Percentiles rank a stretch among this genome's conserved stretches.
Conservation (phyloP, 1,140 invertebrate genomes). For the Meloidogyne floridensis region DNA sequence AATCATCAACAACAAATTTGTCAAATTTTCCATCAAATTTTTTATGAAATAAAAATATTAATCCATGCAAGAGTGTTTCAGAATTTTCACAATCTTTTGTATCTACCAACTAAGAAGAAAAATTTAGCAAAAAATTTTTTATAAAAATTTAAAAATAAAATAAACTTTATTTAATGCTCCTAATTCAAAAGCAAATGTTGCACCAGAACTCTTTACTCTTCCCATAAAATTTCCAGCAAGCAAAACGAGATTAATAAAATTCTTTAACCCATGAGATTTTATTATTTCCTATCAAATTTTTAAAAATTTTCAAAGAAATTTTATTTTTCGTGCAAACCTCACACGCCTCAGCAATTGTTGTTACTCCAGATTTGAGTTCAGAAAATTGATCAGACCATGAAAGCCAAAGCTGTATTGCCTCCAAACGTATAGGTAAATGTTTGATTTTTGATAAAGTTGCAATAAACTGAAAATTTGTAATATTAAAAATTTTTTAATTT, state of each 20-base stretch:
- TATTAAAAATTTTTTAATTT: constrained; percentile 5
- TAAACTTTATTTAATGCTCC: constrained; percentile 41
- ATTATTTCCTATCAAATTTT: constrained; percentile 19
- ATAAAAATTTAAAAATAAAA: constrained; percentile 15
- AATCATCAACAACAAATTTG: constrained; percentile 42
- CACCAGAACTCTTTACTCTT: constrained; percentile 44
- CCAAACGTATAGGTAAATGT: constrained; percentile 42
- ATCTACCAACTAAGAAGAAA: constrained; percentile 46
- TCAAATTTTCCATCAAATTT: constrained; percentile 42
- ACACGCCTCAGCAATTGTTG: constrained; percentile 48
- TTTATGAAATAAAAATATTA: constrained; percentile 41
- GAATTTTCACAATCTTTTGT: constrained; percentile 48
- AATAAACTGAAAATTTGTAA: constrained; percentile 35
- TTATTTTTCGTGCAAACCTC: not conserved
- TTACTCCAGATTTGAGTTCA: constrained; percentile 42
- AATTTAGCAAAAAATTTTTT: not conserved
- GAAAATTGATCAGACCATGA: constrained; percentile 33
- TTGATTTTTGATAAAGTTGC: constrained; percentile 48
- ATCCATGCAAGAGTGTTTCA: constrained; percentile 41
- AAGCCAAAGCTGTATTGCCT: constrained; percentile 42
- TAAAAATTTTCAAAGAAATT: not conserved
- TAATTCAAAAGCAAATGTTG: constrained; percentile 44
- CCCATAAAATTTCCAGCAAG: constrained; percentile 52
- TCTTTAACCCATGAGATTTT: constrained; percentile 41
- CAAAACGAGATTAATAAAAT: constrained; percentile 43